Evolutionary conservation across 2,888 invertebrate species (phyloP), one percentile per base, ranked within the genome.

Genomic region (Ochropacha duplaris): DNA sequence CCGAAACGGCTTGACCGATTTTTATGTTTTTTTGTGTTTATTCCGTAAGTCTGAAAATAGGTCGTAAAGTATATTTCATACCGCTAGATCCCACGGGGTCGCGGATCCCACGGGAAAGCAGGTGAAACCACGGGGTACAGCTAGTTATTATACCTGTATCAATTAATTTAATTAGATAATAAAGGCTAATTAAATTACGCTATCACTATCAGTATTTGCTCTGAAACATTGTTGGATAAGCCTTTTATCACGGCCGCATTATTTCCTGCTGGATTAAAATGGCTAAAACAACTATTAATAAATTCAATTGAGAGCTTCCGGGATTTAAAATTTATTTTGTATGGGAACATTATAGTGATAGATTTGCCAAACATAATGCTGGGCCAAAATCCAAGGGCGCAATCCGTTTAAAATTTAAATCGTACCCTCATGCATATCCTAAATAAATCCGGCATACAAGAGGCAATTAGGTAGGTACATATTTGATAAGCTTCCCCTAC

Each of bases 371-470:
- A 87, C 86, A 88, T 79, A 87, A 88, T 86, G 86, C 83, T 79
- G 84, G 82, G 80, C 83, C 78, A 76, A 84, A 88, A 89, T 88
- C 89, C 90, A 91, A 92, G 90, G 92, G 90, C 88, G 84, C 90
- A 90, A 91, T 92, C 90, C 92, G 89, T 92, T 92, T 91, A 92
- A 92, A 92, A 92, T 92, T 92, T 92, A 91, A 92, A 92, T 88
- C 84, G 86, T 84, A 91, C 90, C 91, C 90, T 92, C 92, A 92
- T 92, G 90, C 92, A 92, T 92, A 92, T 88, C 91, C 92, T 90
- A 92, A 92, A 92, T 90, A 92, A 92, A 92, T 92, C 92, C 90
- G 84, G 84, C 82, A 85, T 82, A 85, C 85, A 82, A 84, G 85
- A 83, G 83, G 81, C 83, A 81, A 85, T 84, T 79, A 87, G 87